Evolutionary conservation across 2,797 vertebrate species (phyloP), one percentile per base, ranked within the genome.

Genomic region (Champsocephalus esox): DNA sequence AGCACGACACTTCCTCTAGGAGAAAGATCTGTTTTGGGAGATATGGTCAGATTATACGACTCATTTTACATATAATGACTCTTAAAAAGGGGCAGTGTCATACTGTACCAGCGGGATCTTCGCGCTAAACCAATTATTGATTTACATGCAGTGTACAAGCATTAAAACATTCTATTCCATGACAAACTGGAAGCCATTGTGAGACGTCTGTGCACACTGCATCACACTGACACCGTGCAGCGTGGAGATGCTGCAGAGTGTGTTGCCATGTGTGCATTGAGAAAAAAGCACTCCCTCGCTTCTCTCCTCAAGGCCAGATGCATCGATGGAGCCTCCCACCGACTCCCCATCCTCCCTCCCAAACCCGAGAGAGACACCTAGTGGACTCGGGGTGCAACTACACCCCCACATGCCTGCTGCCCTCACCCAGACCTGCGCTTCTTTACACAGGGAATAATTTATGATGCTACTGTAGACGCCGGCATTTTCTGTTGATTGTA

Each of bases 351-450:
- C 21, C 75, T 62, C 19, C 64, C 60, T 71, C 17, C 11, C 17
- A 28, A 21, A 69, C 55, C 9, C 21, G 8, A 75, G 75, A 67
- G 84, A 75, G 91, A 85, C 93, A 80, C 84, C 89, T 77, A 81
- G 86, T 59, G 92, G 86, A 21, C 4, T 2, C 1, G 0, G 3
- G n/a, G 3, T 19, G 65, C 0, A 70, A 61, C 84, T 79, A 4
- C 83, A 80, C 9, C 41, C 24, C 2, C 48, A 4, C n/a, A 0
- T 3, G 45, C 32, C 28, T 3, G 16, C 72, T 91, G 89, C 71
- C 87, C 84, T 88, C 81, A 44, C 34, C 24, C 69, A 85, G 86
- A 90, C 87, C 90, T 52, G 66, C 45, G 43, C 68, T 54, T 8
- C 63, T 73, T 70, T 58, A 57, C 70, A 50, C 34, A 11, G 24